Conservation (phyloP, 2,113 vertebrate species). For the Pomatorhinus ruficollis region DNA sequence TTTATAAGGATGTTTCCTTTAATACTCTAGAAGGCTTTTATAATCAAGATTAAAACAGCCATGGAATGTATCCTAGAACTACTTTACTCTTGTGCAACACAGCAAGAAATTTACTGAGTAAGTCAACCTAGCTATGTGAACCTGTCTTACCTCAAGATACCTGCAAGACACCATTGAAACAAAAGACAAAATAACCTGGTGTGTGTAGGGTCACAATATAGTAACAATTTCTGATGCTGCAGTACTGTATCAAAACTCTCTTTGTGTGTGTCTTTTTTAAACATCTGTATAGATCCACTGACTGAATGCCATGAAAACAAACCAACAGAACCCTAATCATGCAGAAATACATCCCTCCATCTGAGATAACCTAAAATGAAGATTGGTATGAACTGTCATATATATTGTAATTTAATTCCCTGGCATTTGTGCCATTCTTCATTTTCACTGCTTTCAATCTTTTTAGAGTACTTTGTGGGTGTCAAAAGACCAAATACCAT, state of each 20-base stretch:
- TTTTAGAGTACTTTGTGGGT: background rate
- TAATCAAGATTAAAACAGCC: background rate
- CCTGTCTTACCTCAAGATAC: background rate
- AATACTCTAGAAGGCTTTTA: background rate
- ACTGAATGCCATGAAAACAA: background rate
- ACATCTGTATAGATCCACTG: background rate
- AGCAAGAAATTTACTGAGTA: background rate
- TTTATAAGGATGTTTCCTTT: background rate
- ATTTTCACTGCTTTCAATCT: background rate
- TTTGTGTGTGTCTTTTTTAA: background rate
- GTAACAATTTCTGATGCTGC: background rate
- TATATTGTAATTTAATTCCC: background rate
- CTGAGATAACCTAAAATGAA: background rate
- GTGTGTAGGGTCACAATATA: background rate
- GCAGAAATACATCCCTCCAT: background rate
- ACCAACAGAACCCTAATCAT: background rate
- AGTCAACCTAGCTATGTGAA: background rate
- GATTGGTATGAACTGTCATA: background rate
- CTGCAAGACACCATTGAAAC: background rate
- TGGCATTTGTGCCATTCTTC: background rate
- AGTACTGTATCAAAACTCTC: background rate
- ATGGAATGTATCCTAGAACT: background rate
- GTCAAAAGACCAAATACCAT: background rate
- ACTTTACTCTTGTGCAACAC: background rate
- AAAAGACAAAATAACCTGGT: background rate